A percentile compares a stretch with the other conserved stretches of the same genome.
Conservation (phyloP, 2,797 vertebrate genomes). For the Siniperca undulata region DNA sequence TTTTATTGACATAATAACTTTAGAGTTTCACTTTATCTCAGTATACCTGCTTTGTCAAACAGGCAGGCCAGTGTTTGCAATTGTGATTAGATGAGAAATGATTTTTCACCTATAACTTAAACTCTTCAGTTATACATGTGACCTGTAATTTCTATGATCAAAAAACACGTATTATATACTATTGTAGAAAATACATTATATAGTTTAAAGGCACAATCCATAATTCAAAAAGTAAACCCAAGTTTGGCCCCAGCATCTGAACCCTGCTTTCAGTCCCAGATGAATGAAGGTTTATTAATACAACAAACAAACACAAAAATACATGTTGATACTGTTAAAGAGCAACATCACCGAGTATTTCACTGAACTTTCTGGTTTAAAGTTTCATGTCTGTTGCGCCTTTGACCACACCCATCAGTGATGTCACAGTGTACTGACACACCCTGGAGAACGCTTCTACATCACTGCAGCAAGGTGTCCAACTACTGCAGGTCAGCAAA, state of each 20-base stretch:
- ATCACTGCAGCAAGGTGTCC: too few relatives aligned
- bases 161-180: neutral
- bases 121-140: neutral
- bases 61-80: neutral
- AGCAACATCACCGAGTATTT: neutral
- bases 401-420: neutral
- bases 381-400: neutral
- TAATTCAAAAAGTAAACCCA: too few relatives aligned
- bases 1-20: neutral
- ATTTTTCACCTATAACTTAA: neutral
- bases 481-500: too few relatives aligned
- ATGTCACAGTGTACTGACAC: neutral
- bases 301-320: neutral
- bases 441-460: too few relatives aligned
- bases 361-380: neutral
- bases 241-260: neutral
- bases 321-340: neutral
- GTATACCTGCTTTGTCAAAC: neutral
- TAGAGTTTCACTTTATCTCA: neutral
- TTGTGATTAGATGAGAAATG: neutral
- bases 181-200: neutral
- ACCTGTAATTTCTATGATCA: neutral
- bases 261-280: neutral
- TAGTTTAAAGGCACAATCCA: neutral
- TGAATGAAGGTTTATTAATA: too few relatives aligned